Evolutionary conservation across 53 echinoderm and acorn worm genomes (phyloP).

Genomic region (Temnopleurus reevesii): DNA sequence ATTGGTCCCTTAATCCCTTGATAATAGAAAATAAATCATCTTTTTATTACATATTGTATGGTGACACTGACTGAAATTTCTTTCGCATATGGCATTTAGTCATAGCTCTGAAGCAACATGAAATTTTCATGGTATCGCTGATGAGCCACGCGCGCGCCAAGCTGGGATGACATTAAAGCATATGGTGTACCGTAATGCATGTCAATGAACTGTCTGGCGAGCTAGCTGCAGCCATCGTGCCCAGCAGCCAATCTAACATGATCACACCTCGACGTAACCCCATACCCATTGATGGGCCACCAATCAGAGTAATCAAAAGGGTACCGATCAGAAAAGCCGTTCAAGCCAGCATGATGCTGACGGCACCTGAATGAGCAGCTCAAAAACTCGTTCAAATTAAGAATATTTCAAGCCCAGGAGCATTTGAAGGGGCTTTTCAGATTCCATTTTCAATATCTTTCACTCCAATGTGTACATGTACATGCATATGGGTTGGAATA

Average conservation of each 20-base stretch:
- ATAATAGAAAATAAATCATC: neutral
- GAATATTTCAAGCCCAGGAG: neutral
- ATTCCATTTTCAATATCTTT: neutral
- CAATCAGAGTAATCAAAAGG: constrained; percentile 27
- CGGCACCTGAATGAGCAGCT: neutral
- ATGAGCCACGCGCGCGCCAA: neutral
- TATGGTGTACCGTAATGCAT: constrained; percentile 17
- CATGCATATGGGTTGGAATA: no score
- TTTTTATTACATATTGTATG: neutral
- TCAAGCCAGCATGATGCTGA: neutral
- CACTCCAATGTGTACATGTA: no score
- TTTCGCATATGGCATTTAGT: neutral
- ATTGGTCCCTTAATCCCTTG: no score
- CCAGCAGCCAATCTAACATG: neutral
- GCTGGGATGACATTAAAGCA: neutral
- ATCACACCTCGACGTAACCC: constrained; percentile 27
- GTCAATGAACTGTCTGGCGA: constrained; percentile 22
- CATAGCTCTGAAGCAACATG: neutral
- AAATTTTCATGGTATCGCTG: neutral
- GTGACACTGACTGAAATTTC: neutral
- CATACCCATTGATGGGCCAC: constrained; percentile 23
- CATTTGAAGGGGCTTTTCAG: neutral
- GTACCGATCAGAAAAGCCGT: neutral
- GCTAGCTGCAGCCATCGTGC: neutral
- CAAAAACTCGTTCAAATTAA: neutral